Conservation (phyloP, 2,888 invertebrate species). For the Temnothorax ravouxi region DNA sequence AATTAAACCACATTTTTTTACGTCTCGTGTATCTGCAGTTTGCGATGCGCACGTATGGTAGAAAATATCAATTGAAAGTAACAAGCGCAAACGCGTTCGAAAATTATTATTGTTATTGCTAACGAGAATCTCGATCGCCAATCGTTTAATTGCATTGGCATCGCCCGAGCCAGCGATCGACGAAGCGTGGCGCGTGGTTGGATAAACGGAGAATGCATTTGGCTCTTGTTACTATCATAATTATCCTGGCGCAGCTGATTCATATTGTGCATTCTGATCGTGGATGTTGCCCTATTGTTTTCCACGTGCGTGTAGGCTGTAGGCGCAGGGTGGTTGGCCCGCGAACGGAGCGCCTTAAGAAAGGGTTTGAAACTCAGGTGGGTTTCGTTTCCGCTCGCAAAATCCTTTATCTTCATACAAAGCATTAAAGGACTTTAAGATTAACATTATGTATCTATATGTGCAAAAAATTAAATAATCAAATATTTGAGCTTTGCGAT, state of each 20-base stretch:
- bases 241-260: slow-evolving; percentile 52
- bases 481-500: background rate
- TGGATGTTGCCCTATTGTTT: slow-evolving; percentile 66
- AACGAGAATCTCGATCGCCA: slow-evolving; percentile 15
- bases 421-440: background rate
- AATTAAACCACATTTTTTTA: background rate
- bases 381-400: slow-evolving; percentile 16
- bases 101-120: slow-evolving; percentile 25
- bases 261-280: slow-evolving; percentile 59
- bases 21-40: background rate
- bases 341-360: background rate
- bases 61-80: background rate
- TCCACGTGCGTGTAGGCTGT: slow-evolving; percentile 46
- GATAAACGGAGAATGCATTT: slow-evolving; percentile 66
- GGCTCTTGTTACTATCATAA: slow-evolving; percentile 65
- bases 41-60: background rate
- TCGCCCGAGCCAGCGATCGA: slow-evolving; percentile 19
- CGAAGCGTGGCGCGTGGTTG: slow-evolving; percentile 57
- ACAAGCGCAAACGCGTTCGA: background rate
- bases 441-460: background rate
- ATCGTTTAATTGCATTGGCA: slow-evolving; percentile 38
- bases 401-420: background rate
- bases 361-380: slow-evolving; percentile 57
- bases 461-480: background rate
- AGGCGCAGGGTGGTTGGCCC: slow-evolving; percentile 41